Evolutionary conservation across 2,113 vertebrate species (phyloP).

Genomic region (Apodemus sylvaticus): DNA sequence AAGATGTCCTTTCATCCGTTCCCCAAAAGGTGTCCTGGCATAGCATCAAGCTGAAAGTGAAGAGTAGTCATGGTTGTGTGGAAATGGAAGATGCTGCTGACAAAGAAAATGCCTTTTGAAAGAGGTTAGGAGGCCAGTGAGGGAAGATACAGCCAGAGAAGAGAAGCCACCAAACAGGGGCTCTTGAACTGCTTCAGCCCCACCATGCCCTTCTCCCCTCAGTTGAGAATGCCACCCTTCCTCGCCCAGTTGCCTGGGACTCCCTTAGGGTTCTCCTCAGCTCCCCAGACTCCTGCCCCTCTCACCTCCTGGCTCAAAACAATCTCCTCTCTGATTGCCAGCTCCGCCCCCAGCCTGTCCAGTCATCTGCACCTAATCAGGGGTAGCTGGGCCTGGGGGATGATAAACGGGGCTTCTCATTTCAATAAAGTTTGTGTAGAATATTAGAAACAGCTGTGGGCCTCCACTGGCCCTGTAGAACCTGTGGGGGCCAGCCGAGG

Average conservation of each 20-base stretch:
- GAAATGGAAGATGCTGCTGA: neutral
- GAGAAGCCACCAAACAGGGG: neutral
- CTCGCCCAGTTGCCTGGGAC: neutral
- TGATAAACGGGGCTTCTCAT: slow-evolving; percentile 66
- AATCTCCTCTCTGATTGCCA: slow-evolving; percentile 51
- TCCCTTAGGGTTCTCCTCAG: neutral
- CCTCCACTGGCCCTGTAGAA: neutral
- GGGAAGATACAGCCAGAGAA: neutral
- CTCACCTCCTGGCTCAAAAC: slow-evolving; percentile 45
- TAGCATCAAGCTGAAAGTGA: neutral
- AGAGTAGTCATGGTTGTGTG: neutral
- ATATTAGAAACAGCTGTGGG: slow-evolving; percentile 74
- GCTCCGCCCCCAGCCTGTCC: neutral
- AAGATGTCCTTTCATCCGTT: neutral
- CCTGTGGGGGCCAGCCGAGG: neutral
- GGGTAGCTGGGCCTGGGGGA: slow-evolving; percentile 12
- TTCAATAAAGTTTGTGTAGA: slow-evolving; percentile 70
- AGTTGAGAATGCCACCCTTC: neutral
- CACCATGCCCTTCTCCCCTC: neutral
- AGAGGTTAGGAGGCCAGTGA: neutral
- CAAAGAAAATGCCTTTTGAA: neutral
- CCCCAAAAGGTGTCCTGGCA: neutral
- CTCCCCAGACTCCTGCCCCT: neutral
- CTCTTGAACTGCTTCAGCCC: neutral
- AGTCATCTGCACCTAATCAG: slow-evolving; percentile 71